Conservation (phyloP, 2,888 invertebrate species). For the Plebejus melissa region DNA sequence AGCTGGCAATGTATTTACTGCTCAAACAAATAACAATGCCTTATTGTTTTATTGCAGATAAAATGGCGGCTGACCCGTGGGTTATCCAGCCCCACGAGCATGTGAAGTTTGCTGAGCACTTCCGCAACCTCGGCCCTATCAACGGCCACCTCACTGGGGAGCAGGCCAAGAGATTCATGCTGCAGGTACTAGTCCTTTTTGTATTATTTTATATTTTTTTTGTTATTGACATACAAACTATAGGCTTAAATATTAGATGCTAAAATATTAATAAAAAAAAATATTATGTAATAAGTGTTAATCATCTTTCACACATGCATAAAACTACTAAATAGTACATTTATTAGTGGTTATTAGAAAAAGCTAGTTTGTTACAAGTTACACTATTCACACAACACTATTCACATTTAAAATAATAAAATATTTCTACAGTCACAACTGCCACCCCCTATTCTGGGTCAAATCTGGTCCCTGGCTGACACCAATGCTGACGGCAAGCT, state of each 20-base stretch:
- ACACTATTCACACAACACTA: background rate
- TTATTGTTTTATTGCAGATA: conserved; percentile 29
- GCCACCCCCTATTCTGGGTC: conserved; percentile 92
- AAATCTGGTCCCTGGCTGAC: conserved; percentile 98
- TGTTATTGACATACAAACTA: background rate
- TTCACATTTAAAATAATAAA: too few species aligned
- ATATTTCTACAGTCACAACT: conserved; percentile 84
- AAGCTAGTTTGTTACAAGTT: background rate
- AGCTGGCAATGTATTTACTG: background rate
- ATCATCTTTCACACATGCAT: too few species aligned
- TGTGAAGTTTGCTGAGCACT: conserved; percentile 93
- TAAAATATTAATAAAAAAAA: too few species aligned
- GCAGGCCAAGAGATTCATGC: conserved; percentile 95
- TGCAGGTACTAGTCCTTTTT: conserved; percentile 74
- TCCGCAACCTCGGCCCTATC: conserved; percentile 90
- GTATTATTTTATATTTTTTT: background rate
- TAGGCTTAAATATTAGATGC: background rate
- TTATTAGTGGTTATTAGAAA: background rate
- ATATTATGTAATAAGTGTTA: background rate
- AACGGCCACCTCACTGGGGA: conserved; percentile 94
- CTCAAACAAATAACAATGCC: background rate
- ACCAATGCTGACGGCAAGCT: conserved; percentile 98
- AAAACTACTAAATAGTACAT: too few species aligned
- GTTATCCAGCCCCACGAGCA: conserved; percentile 92
- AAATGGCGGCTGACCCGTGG: conserved; percentile 87